Evolutionary conservation across 1,140 invertebrate species (phyloP).

Genomic region (Tetramorium parvispinum): DNA sequence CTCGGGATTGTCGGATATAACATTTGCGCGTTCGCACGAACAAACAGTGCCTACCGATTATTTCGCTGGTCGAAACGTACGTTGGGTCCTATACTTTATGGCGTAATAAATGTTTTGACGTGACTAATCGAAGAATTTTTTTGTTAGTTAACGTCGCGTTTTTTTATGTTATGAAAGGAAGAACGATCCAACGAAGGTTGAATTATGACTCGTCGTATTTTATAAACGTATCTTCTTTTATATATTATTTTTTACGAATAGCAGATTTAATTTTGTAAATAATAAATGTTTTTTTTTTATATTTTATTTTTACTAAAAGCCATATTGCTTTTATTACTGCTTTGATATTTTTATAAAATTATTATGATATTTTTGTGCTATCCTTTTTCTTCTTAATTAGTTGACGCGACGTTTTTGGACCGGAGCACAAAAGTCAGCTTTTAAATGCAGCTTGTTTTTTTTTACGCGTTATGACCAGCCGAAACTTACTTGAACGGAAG

Average conservation of each 20-base stretch:
- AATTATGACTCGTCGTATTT: background rate
- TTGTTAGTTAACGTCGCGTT: background rate
- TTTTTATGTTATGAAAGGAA: background rate
- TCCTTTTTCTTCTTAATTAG: background rate
- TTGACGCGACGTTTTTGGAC: background rate
- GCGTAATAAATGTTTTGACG: background rate
- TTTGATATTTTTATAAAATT: constrained; percentile 2
- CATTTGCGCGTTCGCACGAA: constrained; percentile 22
- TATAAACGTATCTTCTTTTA: background rate
- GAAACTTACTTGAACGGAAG: constrained; percentile 64
- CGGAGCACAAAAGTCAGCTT: background rate
- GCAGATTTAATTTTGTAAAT: constrained; percentile 3
- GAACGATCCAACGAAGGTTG: background rate
- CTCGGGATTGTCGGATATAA: constrained; percentile 40
- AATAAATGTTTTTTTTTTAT: background rate
- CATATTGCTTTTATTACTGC: background rate
- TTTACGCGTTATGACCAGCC: constrained; percentile 14
- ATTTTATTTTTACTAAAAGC: background rate
- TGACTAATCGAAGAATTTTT: background rate
- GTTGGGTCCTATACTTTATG: background rate
- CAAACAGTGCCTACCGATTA: constrained; percentile 13
- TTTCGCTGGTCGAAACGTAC: constrained; percentile 6
- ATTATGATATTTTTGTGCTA: too few relatives aligned
- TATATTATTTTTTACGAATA: background rate
- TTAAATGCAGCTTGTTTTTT: background rate